A percentile compares a stretch with the other conserved stretches of the same genome.
phyloP scores from a whole-genome alignment of 2,888 invertebrate species.

The Dolichomitus sp. region DNA sequence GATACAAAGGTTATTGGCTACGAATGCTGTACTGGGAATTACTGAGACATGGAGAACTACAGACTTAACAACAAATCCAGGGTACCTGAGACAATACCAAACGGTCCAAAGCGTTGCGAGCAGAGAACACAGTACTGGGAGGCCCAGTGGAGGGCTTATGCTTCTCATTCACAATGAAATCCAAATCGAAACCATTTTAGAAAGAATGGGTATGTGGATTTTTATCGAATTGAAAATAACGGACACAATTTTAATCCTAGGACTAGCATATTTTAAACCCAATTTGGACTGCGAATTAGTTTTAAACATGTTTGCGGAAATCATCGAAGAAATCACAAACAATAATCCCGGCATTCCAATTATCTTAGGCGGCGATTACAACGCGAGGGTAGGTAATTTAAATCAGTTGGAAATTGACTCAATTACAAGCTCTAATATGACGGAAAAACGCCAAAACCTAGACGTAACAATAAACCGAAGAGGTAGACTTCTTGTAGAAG shows the following conservation, averaged over 20 bases:
- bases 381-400: too few species aligned
- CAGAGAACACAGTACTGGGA: slow-evolving; percentile 9
- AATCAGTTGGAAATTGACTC: too few species aligned
- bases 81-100: not conserved
- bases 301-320: slow-evolving; percentile 14
- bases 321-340: not conserved
- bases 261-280: slow-evolving; percentile 21
- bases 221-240: slow-evolving; percentile 23
- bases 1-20: not conserved
- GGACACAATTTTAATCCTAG: slow-evolving; percentile 17
- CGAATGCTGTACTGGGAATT: not conserved
- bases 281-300: not conserved
- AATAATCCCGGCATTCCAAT: slow-evolving; percentile 8
- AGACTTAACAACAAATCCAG: not conserved
- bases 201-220: slow-evolving; percentile 21
- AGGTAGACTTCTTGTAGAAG: slow-evolving; percentile 13
- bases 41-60: slow-evolving; percentile 17
- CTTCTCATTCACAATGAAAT: slow-evolving; percentile 13
- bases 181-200: slow-evolving; percentile 17
- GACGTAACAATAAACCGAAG: slow-evolving; percentile 20
- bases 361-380: slow-evolving; percentile 1
- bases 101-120: not conserved
- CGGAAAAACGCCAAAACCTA: slow-evolving; percentile 7
- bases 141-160: slow-evolving; percentile 18
- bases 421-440: slow-evolving; percentile 8